phyloP scores from a whole-genome alignment of 92 coral and sea anemone species.

The Zoanthus solanderi region DNA sequence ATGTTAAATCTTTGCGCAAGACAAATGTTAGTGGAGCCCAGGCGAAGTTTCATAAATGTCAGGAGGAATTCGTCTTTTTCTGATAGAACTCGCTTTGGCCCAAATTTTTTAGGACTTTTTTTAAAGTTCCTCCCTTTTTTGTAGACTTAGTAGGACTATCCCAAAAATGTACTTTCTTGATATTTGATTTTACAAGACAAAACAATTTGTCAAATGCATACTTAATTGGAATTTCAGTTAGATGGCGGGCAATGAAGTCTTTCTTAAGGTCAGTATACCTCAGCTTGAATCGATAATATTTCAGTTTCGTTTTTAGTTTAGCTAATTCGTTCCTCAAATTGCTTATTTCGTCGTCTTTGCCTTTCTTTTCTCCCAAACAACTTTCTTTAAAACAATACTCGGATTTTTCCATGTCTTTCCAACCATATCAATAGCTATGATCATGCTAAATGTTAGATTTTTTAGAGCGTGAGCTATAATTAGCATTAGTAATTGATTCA shows the following conservation, averaged over 20 bases:
- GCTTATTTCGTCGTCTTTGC: constrained; percentile 45
- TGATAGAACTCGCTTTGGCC: no score
- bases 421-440: constrained; percentile 42
- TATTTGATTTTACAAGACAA: not conserved
- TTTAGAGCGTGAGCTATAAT: no score
- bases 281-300: constrained; percentile 48
- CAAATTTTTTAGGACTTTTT: no score
- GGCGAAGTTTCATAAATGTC: no score
- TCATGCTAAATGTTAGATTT: not conserved
- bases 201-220: no score
- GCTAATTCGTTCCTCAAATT: constrained; percentile 31
- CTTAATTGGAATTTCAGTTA: constrained; percentile 14
- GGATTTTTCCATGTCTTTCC: constrained; percentile 60
- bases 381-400: constrained; percentile 42
- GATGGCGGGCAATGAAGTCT: constrained; percentile 43
- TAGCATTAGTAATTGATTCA: no score
- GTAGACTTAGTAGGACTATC: not conserved
- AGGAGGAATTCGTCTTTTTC: no score
- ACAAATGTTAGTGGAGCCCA: no score
- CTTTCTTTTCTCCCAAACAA: constrained; percentile 46
- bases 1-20: no score
- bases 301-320: constrained; percentile 41
- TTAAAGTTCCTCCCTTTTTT: not conserved
- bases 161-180: not conserved
- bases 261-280: constrained; percentile 40